A percentile compares a stretch with the other conserved stretches of the same genome.
These are phyloP conservation scores for Paraescarpia echinospica DNA, from an alignment of 1,140 invertebrate genomes.

Conservation along the genomic window DNA sequence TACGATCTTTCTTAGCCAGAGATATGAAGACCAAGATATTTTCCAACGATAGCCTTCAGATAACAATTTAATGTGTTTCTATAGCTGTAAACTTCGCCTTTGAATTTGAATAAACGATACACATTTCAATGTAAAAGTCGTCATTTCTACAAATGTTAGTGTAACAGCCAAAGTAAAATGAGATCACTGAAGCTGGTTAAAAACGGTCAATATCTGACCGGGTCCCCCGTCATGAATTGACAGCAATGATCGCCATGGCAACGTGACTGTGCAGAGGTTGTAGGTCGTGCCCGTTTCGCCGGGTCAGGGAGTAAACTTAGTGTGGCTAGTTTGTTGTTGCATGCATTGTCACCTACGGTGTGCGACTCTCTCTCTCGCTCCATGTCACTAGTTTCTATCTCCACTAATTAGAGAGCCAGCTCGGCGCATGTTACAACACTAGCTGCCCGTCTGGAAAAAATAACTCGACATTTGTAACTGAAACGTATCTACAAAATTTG, in stretches of 20 bases:
- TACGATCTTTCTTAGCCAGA: no score
- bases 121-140: no score
- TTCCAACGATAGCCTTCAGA: no score
- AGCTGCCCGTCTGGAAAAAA: background rate
- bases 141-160: no score
- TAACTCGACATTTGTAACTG: background rate
- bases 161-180: background rate
- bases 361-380: background rate
- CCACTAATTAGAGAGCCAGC: background rate
- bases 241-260: background rate
- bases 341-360: background rate
- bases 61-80: no score
- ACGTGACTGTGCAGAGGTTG: background rate
- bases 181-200: background rate
- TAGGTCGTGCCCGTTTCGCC: background rate
- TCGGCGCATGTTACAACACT: background rate
- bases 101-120: no score
- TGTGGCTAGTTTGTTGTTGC: background rate
- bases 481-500: no score
- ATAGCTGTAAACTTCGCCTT: no score
- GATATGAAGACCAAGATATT: no score
- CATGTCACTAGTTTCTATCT: background rate
- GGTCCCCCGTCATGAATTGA: background rate
- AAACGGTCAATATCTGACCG: background rate
- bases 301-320: background rate